Conservation (phyloP, 2,113 vertebrate genomes). For the Sitta europaea region DNA sequence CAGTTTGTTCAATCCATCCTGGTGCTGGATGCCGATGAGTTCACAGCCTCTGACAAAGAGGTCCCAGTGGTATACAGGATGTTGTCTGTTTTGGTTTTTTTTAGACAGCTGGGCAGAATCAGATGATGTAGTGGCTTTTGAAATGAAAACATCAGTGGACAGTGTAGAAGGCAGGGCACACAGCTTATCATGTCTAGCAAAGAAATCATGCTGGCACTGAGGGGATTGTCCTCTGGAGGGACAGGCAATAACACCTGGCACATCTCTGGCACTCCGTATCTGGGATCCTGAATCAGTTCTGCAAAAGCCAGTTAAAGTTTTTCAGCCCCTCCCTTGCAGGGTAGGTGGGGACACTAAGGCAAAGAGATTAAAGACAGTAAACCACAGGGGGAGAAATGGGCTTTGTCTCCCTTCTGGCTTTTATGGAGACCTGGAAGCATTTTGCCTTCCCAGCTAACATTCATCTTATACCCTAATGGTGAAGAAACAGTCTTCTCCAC, state of each 20-base stretch:
- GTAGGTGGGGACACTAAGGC: not conserved
- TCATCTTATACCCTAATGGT: not conserved
- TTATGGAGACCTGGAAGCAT: not conserved
- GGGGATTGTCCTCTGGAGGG: rapidly evolving
- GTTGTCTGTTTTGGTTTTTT: not conserved
- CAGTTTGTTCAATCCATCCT: conserved; percentile 26
- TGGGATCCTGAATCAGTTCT: not conserved
- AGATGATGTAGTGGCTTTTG: not conserved
- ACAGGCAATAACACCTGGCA: not conserved
- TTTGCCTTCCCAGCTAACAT: not conserved
- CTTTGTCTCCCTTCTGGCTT: not conserved
- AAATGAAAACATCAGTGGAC: not conserved
- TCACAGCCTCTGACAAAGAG: conserved; percentile 10
- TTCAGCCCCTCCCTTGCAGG: not conserved
- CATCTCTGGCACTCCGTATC: not conserved
- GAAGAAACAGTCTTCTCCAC: not conserved
- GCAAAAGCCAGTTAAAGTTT: not conserved
- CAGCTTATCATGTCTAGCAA: not conserved
- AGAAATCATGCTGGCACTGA: rapidly evolving
- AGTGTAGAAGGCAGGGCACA: not conserved
- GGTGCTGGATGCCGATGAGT: conserved; percentile 26
- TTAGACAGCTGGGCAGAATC: not conserved
- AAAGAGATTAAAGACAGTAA: not conserved
- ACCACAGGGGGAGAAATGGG: not conserved
- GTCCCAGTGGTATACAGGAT: not conserved